Conservation (phyloP, 2,888 invertebrate species). For the Dysmachus trigonus region DNA sequence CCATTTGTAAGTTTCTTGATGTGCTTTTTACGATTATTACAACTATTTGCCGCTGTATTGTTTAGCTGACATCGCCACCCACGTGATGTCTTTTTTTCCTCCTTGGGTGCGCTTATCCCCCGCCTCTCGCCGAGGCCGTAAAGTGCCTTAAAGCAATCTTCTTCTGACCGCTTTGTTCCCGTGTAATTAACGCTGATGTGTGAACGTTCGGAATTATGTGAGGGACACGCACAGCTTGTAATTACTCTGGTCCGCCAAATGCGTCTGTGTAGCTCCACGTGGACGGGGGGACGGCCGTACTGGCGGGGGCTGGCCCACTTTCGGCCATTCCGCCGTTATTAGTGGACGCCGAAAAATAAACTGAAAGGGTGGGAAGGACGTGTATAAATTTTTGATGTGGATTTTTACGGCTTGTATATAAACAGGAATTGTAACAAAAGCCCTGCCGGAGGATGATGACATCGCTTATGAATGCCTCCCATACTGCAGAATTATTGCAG, state of each 20-base stretch:
- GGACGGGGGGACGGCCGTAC: not conserved
- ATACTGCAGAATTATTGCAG: constrained; percentile 30
- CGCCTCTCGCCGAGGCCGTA: not conserved
- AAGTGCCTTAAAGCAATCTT: constrained; percentile 20
- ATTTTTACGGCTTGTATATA: constrained; percentile 32
- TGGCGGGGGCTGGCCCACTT: not conserved
- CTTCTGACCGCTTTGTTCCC: constrained; percentile 39
- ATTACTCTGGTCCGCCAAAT: constrained; percentile 25
- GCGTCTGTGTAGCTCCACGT: not conserved
- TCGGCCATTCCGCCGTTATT: constrained; percentile 18
- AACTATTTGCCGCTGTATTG: constrained; percentile 49
- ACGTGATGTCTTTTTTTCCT: constrained; percentile 40
- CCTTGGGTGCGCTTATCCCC: not conserved
- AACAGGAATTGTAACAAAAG: constrained; percentile 34
- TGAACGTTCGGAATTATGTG: constrained; percentile 39
- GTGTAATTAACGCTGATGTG: constrained; percentile 48
- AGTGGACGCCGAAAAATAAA: constrained; percentile 27
- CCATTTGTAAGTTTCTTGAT: constrained; percentile 50
- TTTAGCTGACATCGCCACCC: constrained; percentile 38
- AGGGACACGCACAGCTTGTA: constrained; percentile 38
- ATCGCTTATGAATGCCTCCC: constrained; percentile 17
- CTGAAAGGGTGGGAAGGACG: constrained; percentile 28
- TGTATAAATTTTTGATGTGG: constrained; percentile 38
- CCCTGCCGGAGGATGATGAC: not conserved
- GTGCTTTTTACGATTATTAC: constrained; percentile 50